phyloP scores from a whole-genome alignment of 2,888 invertebrate genomes.

The Phragmatobia fuliginosa region DNA sequence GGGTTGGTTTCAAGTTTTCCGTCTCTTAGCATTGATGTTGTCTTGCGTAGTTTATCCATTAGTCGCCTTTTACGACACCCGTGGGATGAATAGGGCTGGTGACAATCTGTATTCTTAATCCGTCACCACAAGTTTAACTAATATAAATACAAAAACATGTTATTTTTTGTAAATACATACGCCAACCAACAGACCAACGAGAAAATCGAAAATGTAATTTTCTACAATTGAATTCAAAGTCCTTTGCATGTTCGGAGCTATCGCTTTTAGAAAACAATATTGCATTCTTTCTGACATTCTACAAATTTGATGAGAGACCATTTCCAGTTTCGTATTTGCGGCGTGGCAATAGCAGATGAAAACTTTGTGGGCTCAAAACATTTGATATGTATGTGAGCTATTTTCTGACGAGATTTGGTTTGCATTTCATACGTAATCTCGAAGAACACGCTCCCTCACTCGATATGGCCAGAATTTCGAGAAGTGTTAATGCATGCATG shows the following conservation, averaged over 20 bases:
- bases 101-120: too few relatives aligned
- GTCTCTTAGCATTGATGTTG: too few relatives aligned
- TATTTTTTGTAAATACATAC: too few relatives aligned
- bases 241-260: not conserved
- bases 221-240: not conserved
- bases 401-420: not conserved
- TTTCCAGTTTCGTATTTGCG: not conserved
- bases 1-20: too few relatives aligned
- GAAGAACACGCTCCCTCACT: not conserved
- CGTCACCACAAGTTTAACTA: too few relatives aligned
- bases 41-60: too few relatives aligned
- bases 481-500: not conserved
- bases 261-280: not conserved
- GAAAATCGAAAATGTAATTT: not conserved
- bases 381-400: not conserved
- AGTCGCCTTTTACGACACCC: too few relatives aligned
- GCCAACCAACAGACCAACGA: too few relatives aligned
- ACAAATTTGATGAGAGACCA: not conserved
- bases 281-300: conserved; percentile 2
- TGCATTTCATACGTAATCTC: not conserved
- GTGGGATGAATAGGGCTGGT: too few relatives aligned
- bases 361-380: not conserved
- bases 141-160: too few relatives aligned
- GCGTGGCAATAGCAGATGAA: not conserved
- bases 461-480: not conserved